Conservation (phyloP, 2,797 vertebrate genomes). For the Esox lucius region DNA sequence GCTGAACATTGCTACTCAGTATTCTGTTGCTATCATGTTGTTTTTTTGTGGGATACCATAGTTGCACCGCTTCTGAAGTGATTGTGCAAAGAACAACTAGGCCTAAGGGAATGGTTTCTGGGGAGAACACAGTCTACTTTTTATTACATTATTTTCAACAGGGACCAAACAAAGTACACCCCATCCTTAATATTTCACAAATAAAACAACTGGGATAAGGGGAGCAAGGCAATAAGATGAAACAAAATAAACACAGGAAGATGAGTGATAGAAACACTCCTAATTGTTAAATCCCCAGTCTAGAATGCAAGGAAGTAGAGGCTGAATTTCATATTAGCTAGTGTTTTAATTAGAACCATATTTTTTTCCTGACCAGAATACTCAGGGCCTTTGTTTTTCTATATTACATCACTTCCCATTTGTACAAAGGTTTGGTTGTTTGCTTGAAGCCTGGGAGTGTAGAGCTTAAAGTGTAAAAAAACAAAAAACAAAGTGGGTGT, state of each 20-base stretch:
- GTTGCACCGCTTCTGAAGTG: background rate
- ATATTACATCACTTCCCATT: background rate
- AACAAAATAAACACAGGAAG: conserved; percentile 27
- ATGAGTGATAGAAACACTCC: conserved; percentile 20
- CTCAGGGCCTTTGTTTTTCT: background rate
- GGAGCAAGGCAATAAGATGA: conserved; percentile 39
- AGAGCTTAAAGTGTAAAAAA: background rate
- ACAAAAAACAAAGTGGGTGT: background rate
- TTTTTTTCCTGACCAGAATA: background rate
- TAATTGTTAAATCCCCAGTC: conserved; percentile 24
- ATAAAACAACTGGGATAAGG: conserved; percentile 13
- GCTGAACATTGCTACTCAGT: background rate
- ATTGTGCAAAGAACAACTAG: background rate
- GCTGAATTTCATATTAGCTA: background rate
- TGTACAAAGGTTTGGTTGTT: conserved; percentile 3
- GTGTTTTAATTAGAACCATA: background rate
- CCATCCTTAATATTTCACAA: conserved; percentile 41
- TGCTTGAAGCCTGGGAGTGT: background rate
- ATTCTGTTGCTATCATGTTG: background rate
- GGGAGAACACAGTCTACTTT: conserved; percentile 42
- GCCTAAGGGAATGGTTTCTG: background rate
- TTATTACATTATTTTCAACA: conserved; percentile 55
- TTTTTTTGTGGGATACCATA: background rate
- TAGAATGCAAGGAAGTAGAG: background rate
- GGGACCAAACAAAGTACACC: conserved; percentile 25